phyloP scores from a whole-genome alignment of 2,888 invertebrate species.

The Laspeyria flexula region DNA sequence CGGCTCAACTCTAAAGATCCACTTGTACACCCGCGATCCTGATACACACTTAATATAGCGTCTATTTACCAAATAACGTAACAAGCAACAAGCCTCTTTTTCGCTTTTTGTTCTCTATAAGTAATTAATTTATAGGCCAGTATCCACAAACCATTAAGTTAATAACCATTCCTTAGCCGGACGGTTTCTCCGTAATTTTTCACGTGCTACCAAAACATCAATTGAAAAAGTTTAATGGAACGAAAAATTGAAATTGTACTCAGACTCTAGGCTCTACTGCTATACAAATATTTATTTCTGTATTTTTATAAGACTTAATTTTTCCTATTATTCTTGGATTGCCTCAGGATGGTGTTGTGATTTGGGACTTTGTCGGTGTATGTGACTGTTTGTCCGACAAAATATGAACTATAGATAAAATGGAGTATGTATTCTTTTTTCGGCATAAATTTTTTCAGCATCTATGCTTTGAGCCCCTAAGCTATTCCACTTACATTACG shows the following conservation, averaged over 20 bases:
- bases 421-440: too few species aligned
- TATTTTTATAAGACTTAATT: neutral
- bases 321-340: neutral
- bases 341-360: too few species aligned
- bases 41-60: too few species aligned
- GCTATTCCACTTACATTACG: too few species aligned
- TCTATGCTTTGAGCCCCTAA: too few species aligned
- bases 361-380: too few species aligned
- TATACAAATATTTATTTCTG: neutral
- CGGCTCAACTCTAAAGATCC: too few species aligned
- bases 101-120: neutral
- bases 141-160: conserved; percentile 7
- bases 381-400: too few species aligned
- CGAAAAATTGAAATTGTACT: conserved; percentile 1
- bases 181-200: neutral
- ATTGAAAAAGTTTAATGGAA: neutral
- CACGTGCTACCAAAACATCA: neutral
- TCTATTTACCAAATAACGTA: neutral
- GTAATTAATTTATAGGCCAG: neutral
- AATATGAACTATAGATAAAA: too few species aligned
- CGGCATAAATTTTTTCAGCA: too few species aligned
- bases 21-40: too few species aligned
- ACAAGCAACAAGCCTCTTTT: neutral
- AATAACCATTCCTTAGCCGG: conserved; percentile 2
- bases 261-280: neutral